Evolutionary conservation across 2,888 invertebrate genomes (phyloP).

Genomic region (Noctua fimbriata): DNA sequence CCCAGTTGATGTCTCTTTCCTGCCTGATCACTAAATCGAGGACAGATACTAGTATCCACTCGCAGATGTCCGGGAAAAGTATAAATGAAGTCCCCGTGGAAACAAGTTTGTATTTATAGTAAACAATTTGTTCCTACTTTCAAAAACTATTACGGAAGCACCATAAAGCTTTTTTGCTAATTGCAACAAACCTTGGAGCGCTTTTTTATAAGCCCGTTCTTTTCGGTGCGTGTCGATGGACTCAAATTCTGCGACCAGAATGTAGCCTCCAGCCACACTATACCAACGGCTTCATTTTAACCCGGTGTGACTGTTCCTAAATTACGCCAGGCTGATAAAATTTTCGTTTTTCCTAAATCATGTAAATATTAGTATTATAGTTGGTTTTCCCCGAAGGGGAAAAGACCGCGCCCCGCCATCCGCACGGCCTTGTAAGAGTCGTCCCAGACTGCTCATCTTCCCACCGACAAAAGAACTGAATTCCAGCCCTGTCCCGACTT

Average conservation of each 20-base stretch:
- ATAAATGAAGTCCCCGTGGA: constrained; percentile 71
- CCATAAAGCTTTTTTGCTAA: neutral
- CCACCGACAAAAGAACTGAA: too few relatives aligned
- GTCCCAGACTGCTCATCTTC: too few relatives aligned
- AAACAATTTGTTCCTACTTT: neutral
- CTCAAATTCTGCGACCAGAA: neutral
- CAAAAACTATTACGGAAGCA: neutral
- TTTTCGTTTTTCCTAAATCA: too few relatives aligned
- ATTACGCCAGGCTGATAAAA: too few relatives aligned
- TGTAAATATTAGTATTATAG: too few relatives aligned
- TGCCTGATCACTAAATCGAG: constrained; percentile 60
- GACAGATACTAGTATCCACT: constrained; percentile 35
- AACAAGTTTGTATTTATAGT: constrained; percentile 62
- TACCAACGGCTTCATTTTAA: neutral
- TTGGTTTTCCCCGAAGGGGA: too few relatives aligned
- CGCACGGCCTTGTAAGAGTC: too few relatives aligned
- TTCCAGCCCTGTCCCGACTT: too few relatives aligned
- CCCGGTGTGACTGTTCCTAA: too few relatives aligned
- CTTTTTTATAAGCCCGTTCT: neutral
- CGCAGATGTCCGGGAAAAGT: constrained; percentile 74
- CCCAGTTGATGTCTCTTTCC: constrained; percentile 45
- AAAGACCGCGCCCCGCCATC: too few relatives aligned
- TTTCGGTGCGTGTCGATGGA: neutral
- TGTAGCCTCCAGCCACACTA: neutral
- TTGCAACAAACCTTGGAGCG: neutral